Evolutionary conservation across 1,140 invertebrate species (phyloP), one percentile per base, ranked within the genome.

Genomic region (Heliconius congener): DNA sequence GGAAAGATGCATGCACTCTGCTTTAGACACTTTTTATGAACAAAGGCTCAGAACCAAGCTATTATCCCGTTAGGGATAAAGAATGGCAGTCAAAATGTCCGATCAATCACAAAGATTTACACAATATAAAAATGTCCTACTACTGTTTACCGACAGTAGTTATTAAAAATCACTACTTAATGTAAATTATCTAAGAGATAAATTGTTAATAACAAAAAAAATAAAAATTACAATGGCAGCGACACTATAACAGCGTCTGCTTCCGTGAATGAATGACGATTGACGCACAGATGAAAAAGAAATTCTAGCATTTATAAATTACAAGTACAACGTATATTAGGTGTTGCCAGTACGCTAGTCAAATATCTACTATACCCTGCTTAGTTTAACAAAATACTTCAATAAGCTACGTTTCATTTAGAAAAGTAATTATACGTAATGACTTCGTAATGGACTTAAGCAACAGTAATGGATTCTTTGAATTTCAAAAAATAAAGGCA

Each of bases 1-100:
- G 87, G 91, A 91, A 93, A 95, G 94, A 95, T 95, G 93, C 94
- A 95, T 95, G 93, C 94, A 95, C 94, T 94, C 93, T 90, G 92
- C 91, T 94, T 93, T 90, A 82, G 87, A 93, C 89, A 94, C 92
- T 94, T 92, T 89, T 85, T 83, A 83, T 77, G 87, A 92, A 93
- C 90, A 93, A 95, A 94, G 91, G 89, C 90, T 86, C 84, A 91
- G 88, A 92, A 91, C 90, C 88, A 93, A 91, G 92, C 92, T 89
- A 91, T 92, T 95, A 94, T 94, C 94, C 94, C 94, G 93, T 95
- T 94, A 94, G 88, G 91, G 89, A 92, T 91, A 93, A 88, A 83
- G 80, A 91, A 94, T 91, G 91, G 91, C 88, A 93, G 91, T 90
- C 90, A 90, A 88, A 90, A 83, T 85, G 88, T 89, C 79, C 85